phyloP scores from a whole-genome alignment of 2,888 invertebrate genomes.

The Micoletzkya japonica region DNA sequence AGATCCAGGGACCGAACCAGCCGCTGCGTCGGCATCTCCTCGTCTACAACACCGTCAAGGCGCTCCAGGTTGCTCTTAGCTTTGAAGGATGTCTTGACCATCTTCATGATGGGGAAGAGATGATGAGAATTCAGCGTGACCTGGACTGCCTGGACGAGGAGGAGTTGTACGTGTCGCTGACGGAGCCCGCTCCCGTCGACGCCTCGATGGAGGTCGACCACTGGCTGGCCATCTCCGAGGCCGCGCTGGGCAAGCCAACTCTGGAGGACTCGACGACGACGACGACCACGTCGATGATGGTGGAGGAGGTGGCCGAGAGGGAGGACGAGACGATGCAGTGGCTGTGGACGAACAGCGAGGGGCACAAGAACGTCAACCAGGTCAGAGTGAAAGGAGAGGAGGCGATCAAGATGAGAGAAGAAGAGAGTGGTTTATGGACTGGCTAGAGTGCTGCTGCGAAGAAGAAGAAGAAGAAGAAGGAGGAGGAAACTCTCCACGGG shows the following conservation, averaged over 20 bases:
- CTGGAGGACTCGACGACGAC: neutral
- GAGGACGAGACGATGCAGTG: conserved; percentile 9
- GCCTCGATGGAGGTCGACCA: conserved; percentile 35
- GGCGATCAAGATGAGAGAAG: neutral
- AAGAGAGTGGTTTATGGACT: no score
- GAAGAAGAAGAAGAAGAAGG: no score
- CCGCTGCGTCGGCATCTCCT: conserved; percentile 49
- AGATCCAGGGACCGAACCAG: conserved; percentile 43
- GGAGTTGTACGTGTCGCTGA: conserved; percentile 45
- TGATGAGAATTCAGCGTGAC: conserved; percentile 39
- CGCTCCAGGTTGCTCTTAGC: conserved; percentile 37
- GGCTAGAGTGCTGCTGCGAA: no score
- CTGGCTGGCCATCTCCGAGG: conserved; percentile 20
- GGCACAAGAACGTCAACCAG: conserved; percentile 6
- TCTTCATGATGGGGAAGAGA: neutral
- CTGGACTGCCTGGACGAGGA: conserved; percentile 49
- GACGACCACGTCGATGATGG: neutral
- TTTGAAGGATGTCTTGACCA: neutral
- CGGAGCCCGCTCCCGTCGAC: conserved; percentile 37
- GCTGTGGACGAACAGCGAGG: conserved; percentile 18
- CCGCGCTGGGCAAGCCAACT: conserved; percentile 1
- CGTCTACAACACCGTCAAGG: conserved; percentile 48
- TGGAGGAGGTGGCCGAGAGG: conserved; percentile 11
- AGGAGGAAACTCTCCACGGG: no score
- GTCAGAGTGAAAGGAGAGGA: neutral